Evolutionary conservation across 2,113 vertebrate genomes (phyloP).

Genomic region (Sclerurus mexicanus): DNA sequence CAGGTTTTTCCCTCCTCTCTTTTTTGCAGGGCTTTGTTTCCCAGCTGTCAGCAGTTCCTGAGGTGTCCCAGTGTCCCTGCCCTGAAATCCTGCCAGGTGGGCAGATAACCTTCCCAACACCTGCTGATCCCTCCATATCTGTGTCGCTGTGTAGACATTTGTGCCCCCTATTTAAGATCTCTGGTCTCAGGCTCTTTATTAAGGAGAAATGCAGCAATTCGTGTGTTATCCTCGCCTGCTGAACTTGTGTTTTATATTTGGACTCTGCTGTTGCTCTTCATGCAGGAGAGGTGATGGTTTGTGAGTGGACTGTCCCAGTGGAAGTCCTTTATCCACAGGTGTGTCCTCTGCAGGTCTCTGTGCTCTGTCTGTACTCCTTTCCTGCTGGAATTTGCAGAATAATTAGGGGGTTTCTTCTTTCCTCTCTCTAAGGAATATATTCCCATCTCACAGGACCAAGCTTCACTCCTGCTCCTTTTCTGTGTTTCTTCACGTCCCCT

Average conservation of each 20-base stretch:
- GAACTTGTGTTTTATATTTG: neutral
- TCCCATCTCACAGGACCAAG: neutral
- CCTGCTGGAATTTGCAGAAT: neutral
- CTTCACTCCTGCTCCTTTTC: neutral
- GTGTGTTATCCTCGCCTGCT: rapidly evolving
- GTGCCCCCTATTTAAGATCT: neutral
- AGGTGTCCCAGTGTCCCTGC: neutral
- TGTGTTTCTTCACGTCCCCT: neutral
- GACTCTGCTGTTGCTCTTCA: neutral
- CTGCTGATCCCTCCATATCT: neutral
- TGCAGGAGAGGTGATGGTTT: neutral
- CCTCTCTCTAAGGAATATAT: neutral
- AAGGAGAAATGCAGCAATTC: neutral
- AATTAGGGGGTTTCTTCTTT: neutral
- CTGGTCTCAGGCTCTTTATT: neutral
- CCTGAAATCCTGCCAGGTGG: neutral
- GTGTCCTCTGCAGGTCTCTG: neutral
- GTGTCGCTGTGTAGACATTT: rapidly evolving
- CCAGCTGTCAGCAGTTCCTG: neutral
- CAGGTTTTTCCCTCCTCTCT: neutral
- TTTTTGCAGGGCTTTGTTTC: neutral
- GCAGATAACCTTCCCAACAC: neutral
- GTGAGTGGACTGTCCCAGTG: neutral
- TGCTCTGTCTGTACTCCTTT: neutral
- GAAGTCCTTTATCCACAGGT: neutral